phyloP scores from a whole-genome alignment of 2,797 vertebrate species.

The Myotis pilosus region DNA sequence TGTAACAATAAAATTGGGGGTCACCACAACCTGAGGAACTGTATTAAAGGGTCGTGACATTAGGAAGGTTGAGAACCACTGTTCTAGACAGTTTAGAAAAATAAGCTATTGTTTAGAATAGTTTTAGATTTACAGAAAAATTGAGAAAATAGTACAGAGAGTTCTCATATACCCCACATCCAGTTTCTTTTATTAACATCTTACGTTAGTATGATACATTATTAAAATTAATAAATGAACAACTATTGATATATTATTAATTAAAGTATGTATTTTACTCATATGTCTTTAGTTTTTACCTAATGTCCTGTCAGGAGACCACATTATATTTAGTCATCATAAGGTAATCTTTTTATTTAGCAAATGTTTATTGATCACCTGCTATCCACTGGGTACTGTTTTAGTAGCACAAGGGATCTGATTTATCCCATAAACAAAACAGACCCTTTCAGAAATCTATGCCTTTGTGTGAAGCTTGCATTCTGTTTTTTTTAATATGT shows the following conservation, averaged over 20 bases:
- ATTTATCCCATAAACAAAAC: background rate
- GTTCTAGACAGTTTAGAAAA: background rate
- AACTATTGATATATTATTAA: background rate
- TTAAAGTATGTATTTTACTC: constrained; percentile 1
- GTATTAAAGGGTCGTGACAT: no score
- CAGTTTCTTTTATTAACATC: background rate
- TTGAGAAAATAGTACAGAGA: background rate
- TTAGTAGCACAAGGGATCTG: background rate
- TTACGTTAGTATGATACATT: background rate
- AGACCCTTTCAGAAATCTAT: background rate
- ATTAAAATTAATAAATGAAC: background rate
- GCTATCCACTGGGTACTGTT: background rate
- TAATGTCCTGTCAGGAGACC: background rate
- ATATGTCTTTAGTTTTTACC: background rate
- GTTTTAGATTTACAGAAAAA: constrained; percentile 40
- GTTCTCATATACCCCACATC: background rate
- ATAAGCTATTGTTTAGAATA: background rate
- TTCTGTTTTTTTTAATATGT: constrained; percentile 23
- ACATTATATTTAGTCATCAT: background rate
- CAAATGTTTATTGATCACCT: constrained; percentile 17
- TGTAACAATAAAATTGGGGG: no score
- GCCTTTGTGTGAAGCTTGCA: background rate
- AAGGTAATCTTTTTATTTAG: background rate
- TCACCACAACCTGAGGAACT: no score
- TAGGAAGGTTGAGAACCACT: no score